phyloP scores from a whole-genome alignment of 2,888 invertebrate species.

The Blastobasis lacticolella region DNA sequence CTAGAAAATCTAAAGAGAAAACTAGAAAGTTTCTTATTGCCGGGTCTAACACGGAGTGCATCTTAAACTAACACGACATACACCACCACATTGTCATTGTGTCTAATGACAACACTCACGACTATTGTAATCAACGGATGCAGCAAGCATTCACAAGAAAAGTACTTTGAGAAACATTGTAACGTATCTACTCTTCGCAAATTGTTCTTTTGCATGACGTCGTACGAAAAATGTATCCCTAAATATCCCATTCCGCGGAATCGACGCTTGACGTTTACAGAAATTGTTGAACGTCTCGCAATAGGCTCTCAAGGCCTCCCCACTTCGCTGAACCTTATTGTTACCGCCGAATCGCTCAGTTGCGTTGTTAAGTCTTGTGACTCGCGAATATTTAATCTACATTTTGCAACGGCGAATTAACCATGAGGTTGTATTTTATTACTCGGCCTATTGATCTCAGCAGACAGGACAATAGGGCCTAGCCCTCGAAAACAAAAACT shows the following conservation, averaged over 20 bases:
- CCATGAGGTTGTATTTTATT: not conserved
- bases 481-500: too few relatives aligned
- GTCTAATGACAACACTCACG: constrained; percentile 12
- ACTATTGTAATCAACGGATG: constrained; percentile 6
- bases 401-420: not conserved
- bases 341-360: constrained; percentile 13
- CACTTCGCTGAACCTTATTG: constrained; percentile 22
- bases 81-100: constrained; percentile 12
- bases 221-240: not conserved
- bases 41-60: constrained; percentile 3
- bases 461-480: too few relatives aligned
- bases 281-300: constrained; percentile 22
- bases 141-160: not conserved
- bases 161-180: too few relatives aligned
- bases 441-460: too few relatives aligned
- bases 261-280: constrained; percentile 21
- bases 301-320: constrained; percentile 22
- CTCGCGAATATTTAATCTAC: not conserved
- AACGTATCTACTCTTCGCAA: too few relatives aligned
- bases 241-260: not conserved
- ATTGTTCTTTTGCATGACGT: not conserved
- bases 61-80: constrained; percentile 10
- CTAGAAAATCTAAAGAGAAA: not conserved
- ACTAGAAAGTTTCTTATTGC: constrained; percentile 11
- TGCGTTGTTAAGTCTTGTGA: not conserved